A percentile compares a stretch with the other conserved stretches of the same genome.
These are phyloP conservation scores for Liparis tanakae DNA, from an alignment of 2,797 vertebrate species.

Conservation along the genomic window DNA sequence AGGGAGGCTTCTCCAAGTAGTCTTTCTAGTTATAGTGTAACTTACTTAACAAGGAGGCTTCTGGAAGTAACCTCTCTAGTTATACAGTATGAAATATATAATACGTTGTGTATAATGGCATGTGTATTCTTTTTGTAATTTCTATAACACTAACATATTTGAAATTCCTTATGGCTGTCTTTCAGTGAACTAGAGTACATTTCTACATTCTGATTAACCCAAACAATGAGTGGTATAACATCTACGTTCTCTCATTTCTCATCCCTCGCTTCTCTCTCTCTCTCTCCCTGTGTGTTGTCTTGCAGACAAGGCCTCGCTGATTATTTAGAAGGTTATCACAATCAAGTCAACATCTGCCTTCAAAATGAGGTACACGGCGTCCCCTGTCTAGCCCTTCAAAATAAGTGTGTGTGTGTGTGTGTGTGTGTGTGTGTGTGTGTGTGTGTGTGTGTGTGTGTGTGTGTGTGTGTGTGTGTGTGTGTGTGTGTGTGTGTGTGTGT, in stretches of 20 bases:
- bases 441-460: too few species aligned
- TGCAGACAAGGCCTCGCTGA: constrained; percentile 90
- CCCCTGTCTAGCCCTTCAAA: neutral
- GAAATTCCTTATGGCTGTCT: neutral
- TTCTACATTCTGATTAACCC: neutral
- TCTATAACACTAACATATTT: neutral
- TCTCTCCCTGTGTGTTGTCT: constrained; percentile 36
- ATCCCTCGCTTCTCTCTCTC: neutral
- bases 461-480: too few species aligned
- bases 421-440: too few species aligned
- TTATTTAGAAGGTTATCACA: constrained; percentile 90
- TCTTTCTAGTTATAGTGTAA: neutral
- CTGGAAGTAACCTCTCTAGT: too few species aligned
- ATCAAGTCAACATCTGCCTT: constrained; percentile 87
- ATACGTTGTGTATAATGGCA: neutral
- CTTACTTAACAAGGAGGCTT: too few species aligned
- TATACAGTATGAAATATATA: too few species aligned
- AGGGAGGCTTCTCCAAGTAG: neutral
- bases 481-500: too few species aligned
- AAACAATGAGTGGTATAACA: neutral
- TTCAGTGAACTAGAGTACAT: constrained; percentile 1
- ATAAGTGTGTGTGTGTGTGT: neutral
- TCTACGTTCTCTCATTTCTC: neutral
- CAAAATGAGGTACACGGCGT: constrained; percentile 87
- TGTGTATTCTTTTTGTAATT: neutral